Evolutionary conservation across 2,113 vertebrate genomes (phyloP).

Genomic region (Isichthys henryi): DNA sequence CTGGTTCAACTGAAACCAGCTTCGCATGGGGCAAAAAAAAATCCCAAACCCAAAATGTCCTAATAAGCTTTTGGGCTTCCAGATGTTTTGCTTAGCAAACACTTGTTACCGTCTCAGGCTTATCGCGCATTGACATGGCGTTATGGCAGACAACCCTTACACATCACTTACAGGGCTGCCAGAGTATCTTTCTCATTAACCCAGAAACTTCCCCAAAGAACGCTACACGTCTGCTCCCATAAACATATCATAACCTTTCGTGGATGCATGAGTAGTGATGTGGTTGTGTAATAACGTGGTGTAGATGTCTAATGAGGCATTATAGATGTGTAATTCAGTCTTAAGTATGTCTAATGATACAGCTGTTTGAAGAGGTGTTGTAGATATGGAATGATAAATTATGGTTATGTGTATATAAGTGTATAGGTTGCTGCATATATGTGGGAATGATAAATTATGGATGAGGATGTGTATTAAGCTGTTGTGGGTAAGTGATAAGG

Average conservation of each 20-base stretch:
- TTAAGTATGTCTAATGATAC: background rate
- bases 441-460: background rate
- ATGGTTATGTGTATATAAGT: background rate
- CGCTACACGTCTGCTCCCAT: background rate
- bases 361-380: background rate
- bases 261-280: background rate
- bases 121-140: background rate
- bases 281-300: background rate
- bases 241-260: background rate
- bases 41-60: background rate
- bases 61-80: background rate
- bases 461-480: background rate
- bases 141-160: background rate
- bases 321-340: background rate
- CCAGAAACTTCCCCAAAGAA: background rate
- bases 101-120: background rate
- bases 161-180: background rate
- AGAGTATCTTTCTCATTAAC: background rate
- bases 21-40: background rate
- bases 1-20: background rate
- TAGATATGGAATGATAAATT: background rate
- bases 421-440: background rate
- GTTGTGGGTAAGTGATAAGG: background rate
- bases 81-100: background rate
- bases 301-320: background rate